These are phyloP conservation scores for Nymphicus hollandicus DNA, from an alignment of 2,113 vertebrate species.

Conservation along the genomic window DNA sequence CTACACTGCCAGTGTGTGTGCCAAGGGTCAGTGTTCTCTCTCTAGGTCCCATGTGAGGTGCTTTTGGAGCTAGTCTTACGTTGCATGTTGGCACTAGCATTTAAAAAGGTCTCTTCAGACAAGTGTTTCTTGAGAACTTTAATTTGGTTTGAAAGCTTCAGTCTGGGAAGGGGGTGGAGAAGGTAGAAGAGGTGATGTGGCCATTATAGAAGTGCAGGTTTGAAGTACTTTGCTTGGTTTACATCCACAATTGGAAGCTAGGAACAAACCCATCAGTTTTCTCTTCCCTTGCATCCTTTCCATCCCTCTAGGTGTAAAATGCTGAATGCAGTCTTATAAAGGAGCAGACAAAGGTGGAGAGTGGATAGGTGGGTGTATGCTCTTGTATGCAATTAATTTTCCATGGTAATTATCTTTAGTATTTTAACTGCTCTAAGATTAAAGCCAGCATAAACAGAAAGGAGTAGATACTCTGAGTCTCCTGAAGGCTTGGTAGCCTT, in stretches of 20 bases:
- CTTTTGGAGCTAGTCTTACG: neutral
- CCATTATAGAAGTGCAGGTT: neutral
- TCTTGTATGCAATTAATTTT: conserved; percentile 17
- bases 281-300: neutral
- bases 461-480: neutral
- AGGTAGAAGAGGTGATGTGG: neutral
- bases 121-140: neutral
- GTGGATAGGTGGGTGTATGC: neutral
- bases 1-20: neutral
- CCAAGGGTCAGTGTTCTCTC: neutral
- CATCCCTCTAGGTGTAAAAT: neutral
- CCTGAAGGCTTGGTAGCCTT: neutral
- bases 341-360: neutral
- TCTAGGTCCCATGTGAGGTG: neutral
- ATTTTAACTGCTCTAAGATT: neutral
- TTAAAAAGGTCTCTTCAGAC: neutral
- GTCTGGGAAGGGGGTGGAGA: neutral
- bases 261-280: neutral
- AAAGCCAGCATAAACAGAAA: neutral
- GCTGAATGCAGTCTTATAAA: neutral
- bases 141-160: neutral
- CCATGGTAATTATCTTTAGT: conserved; percentile 1
- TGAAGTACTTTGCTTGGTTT: neutral
- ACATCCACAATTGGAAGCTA: neutral
- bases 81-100: neutral